Evolutionary conservation across 2,888 invertebrate genomes (phyloP).

Genomic region (Drosophila phalerata): DNA sequence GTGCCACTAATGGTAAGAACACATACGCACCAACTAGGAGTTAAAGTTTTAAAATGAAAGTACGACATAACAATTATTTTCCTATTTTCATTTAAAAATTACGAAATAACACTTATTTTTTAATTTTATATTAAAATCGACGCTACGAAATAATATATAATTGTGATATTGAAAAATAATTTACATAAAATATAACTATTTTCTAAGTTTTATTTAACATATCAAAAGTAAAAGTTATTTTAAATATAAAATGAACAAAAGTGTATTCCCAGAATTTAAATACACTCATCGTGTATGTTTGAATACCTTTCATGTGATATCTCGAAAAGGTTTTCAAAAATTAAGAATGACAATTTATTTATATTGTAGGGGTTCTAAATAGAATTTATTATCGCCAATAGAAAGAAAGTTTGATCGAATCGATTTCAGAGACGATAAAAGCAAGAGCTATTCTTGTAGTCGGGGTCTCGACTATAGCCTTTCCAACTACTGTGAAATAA

Average conservation of each 20-base stretch:
- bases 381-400: not conserved
- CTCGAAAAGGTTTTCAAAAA: too few relatives aligned
- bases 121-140: too few relatives aligned
- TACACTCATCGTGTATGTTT: too few relatives aligned
- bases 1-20: constrained; percentile 76
- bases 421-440: too few relatives aligned
- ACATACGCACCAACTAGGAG: not conserved
- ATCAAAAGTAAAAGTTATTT: not conserved
- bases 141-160: not conserved
- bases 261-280: not conserved
- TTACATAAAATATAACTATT: not conserved
- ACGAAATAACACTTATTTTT: too few relatives aligned
- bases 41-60: not conserved
- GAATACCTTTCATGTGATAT: not conserved
- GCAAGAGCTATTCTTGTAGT: too few relatives aligned
- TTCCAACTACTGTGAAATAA: too few relatives aligned
- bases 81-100: not conserved
- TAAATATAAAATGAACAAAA: not conserved
- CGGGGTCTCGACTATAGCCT: too few relatives aligned
- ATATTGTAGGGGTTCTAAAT: too few relatives aligned
- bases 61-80: not conserved
- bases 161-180: not conserved
- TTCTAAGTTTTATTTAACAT: too few relatives aligned
- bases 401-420: too few relatives aligned
- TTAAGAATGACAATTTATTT: too few relatives aligned